Evolutionary conservation across 2,113 vertebrate genomes (phyloP), one percentile per base, ranked within the genome.

Genomic region (Corydoras sp.): DNA sequence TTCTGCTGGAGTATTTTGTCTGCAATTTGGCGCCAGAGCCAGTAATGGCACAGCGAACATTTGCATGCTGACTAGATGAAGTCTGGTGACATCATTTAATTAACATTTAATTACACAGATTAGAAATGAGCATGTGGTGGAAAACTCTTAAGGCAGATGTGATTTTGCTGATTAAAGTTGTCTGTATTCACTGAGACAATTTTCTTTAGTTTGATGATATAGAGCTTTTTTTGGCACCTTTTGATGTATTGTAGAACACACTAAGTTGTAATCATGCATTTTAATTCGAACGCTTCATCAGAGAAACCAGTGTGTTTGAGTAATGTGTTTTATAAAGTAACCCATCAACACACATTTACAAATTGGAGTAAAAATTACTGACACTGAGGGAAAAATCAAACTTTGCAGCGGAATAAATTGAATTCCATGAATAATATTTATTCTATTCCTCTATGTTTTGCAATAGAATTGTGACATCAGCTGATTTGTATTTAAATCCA

Each of bases 1-100:
- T 90, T 89, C 90, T 91, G 88, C 83, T 75, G 64, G 12, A 58
- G 58, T 24, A 51, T 58, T 8, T 63, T 66, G 24, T 56, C 51
- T 55, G 35, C 50, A 24, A 48, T 35, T 74, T 62, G 54, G 58
- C 67, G 49, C 61, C 49, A 15, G 48, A 32, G 29, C 50, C 63
- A 61, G 11, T 59, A 73, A 14, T 6, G n/a, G 56, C 58, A 35
- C 13, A 61, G 29, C 9, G 48, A 32, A 18, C n/a, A 9, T 13
- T 31, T 67, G 15, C 18, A 50, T 50, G 30, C 64, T 61, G 12
- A 62, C 51, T 68, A 29, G 58, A 61, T 54, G 48, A 56, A 11
- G 15, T 73, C 49, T 68, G 58, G 67, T 55, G 62, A 65, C 55
- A 59, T 65, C 18, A 65, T 59, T 59, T 13, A 5, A 56, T 58